A percentile compares a stretch with the other conserved stretches of the same genome.
Conservation (phyloP, 2,113 vertebrate genomes). For the Lates calcarifer region DNA sequence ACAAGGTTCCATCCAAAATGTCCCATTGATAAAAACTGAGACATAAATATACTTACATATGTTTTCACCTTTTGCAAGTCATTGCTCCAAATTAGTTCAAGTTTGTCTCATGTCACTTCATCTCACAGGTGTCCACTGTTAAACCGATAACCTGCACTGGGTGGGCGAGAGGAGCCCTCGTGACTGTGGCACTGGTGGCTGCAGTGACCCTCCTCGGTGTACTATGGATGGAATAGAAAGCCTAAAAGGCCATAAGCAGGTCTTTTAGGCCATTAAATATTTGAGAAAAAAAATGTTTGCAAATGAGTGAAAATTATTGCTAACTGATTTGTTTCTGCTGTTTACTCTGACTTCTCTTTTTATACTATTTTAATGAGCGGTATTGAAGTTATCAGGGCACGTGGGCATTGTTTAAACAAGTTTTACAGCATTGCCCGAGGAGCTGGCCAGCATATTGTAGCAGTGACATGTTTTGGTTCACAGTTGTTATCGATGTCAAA, state of each 20-base stretch:
- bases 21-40: background rate
- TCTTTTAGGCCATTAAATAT: conserved; percentile 56
- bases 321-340: conserved; percentile 56
- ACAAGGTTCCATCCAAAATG: no score
- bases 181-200: conserved; percentile 71
- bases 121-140: conserved; percentile 69
- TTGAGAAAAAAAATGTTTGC: conserved; percentile 53
- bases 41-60: background rate
- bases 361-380: conserved; percentile 62
- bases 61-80: background rate
- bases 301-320: conserved; percentile 44
- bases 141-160: conserved; percentile 52
- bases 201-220: conserved; percentile 65
- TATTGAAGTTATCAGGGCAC: conserved; percentile 40
- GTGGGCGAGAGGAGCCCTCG: conserved; percentile 73
- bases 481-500: conserved; percentile 55
- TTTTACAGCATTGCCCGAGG: conserved; percentile 25
- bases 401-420: conserved; percentile 29
- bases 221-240: conserved; percentile 57
- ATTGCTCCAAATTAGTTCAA: background rate
- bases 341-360: conserved; percentile 73
- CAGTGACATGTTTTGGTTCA: conserved; percentile 49
- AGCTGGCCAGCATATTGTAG: conserved; percentile 56
- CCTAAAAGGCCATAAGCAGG: conserved; percentile 63
- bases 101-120: background rate